Evolutionary conservation across 2,888 invertebrate genomes (phyloP).

Genomic region (Temnothorax rugatulus): DNA sequence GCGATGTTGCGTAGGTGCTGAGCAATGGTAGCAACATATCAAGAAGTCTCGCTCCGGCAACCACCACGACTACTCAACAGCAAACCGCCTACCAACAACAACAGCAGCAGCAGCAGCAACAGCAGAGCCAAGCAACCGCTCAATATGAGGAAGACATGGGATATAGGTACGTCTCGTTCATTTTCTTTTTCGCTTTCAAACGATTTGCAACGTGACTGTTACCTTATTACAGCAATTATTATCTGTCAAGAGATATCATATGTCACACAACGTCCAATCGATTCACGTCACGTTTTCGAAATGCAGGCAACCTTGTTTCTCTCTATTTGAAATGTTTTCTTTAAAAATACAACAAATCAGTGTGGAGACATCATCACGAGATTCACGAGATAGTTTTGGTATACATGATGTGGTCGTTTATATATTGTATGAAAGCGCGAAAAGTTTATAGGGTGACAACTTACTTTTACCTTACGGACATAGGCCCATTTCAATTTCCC

Average conservation of each 20-base stretch:
- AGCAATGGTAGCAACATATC: slow-evolving; percentile 85
- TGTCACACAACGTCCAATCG: neutral
- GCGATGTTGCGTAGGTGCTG: slow-evolving; percentile 81
- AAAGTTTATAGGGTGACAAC: neutral
- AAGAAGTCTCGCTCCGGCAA: slow-evolving; percentile 83
- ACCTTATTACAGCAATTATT: slow-evolving; percentile 17
- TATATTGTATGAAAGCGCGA: neutral
- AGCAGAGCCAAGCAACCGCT: slow-evolving; percentile 81
- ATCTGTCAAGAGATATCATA: neutral
- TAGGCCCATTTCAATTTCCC: slow-evolving; percentile 5
- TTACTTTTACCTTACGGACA: slow-evolving; percentile 8
- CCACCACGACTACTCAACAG: slow-evolving; percentile 81
- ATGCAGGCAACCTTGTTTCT: neutral
- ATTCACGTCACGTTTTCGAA: neutral
- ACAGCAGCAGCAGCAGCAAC: slow-evolving; percentile 85
- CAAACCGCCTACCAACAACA: slow-evolving; percentile 83
- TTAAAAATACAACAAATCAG: neutral
- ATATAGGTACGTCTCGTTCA: slow-evolving; percentile 88
- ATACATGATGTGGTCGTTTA: neutral
- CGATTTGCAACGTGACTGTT: slow-evolving; percentile 22
- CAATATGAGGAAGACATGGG: slow-evolving; percentile 96
- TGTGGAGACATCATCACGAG: neutral
- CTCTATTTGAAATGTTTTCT: neutral
- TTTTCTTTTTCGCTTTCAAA: neutral
- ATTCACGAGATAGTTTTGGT: neutral